These are phyloP conservation scores for Tachysurus vachellii DNA, from an alignment of 2,113 vertebrate genomes.

Conservation along the genomic window DNA sequence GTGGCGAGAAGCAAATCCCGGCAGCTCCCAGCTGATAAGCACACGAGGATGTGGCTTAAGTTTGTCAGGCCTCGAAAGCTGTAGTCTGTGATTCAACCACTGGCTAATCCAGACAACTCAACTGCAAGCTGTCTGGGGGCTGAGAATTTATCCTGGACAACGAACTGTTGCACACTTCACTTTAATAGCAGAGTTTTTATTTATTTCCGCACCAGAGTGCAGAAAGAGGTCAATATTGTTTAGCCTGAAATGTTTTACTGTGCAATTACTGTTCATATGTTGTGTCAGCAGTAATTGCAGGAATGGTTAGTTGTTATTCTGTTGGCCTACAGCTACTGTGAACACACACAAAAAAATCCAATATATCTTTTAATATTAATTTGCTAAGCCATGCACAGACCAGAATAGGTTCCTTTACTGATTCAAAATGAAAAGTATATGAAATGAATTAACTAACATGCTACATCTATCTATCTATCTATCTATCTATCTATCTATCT, in stretches of 20 bases:
- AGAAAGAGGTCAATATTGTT: conserved; percentile 10
- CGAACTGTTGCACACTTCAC: background rate
- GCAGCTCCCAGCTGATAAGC: conserved; percentile 41
- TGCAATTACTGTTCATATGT: conserved; percentile 30
- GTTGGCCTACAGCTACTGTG: background rate
- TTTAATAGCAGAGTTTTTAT: conserved; percentile 19
- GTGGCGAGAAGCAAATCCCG: conserved; percentile 22
- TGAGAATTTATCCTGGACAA: conserved; percentile 33
- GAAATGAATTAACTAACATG: background rate
- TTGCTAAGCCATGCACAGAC: background rate
- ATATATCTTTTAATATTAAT: background rate
- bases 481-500: background rate
- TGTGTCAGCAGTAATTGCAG: conserved; percentile 17
- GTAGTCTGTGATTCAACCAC: conserved; percentile 32
- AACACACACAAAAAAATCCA: background rate
- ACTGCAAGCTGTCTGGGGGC: conserved; percentile 21
- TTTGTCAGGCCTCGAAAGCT: conserved; percentile 34
- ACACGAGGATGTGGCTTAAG: conserved; percentile 30
- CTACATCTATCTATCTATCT: background rate
- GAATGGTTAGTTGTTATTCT: conserved; percentile 15
- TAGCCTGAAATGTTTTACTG: conserved; percentile 21
- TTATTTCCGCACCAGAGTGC: background rate
- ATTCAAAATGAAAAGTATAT: background rate
- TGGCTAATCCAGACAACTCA: conserved; percentile 40
- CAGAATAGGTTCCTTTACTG: background rate